phyloP scores from a whole-genome alignment of 2,113 vertebrate species.

The Calidris pugnax region DNA sequence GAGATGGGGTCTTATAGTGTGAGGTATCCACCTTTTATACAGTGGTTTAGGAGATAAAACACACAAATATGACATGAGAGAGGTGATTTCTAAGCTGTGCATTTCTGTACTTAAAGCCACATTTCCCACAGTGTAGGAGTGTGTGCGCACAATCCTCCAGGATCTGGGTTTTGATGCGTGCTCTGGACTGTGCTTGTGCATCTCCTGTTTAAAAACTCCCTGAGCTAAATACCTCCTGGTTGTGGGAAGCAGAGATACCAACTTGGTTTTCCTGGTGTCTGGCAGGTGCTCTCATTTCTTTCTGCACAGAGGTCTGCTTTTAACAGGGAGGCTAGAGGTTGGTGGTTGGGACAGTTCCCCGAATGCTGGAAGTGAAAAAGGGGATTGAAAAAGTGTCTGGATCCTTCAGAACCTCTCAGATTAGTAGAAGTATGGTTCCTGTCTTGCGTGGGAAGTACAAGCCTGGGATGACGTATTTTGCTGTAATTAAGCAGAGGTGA shows the following conservation, averaged over 20 bases:
- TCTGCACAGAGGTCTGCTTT: not conserved
- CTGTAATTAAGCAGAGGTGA: not conserved
- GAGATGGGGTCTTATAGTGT: rapidly evolving
- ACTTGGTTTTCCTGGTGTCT: not conserved
- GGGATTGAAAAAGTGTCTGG: not conserved
- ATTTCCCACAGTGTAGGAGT: not conserved
- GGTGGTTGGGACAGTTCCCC: not conserved
- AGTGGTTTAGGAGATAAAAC: rapidly evolving
- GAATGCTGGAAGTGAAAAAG: not conserved
- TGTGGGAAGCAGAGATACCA: not conserved
- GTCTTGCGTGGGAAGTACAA: not conserved
- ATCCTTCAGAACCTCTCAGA: not conserved
- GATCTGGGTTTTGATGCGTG: rapidly evolving
- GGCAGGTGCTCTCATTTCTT: not conserved
- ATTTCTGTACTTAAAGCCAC: not conserved
- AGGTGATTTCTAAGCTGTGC: not conserved
- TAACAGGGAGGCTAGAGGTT: not conserved
- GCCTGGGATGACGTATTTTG: not conserved
- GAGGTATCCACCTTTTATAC: not conserved
- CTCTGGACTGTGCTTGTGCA: not conserved
- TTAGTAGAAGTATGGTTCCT: not conserved
- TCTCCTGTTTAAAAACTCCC: not conserved
- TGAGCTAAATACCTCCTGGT: not conserved
- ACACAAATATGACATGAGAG: rapidly evolving
- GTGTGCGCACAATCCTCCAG: not conserved